phyloP scores from a whole-genome alignment of 1,140 invertebrate genomes.

The Stegodyphus dumicola region DNA sequence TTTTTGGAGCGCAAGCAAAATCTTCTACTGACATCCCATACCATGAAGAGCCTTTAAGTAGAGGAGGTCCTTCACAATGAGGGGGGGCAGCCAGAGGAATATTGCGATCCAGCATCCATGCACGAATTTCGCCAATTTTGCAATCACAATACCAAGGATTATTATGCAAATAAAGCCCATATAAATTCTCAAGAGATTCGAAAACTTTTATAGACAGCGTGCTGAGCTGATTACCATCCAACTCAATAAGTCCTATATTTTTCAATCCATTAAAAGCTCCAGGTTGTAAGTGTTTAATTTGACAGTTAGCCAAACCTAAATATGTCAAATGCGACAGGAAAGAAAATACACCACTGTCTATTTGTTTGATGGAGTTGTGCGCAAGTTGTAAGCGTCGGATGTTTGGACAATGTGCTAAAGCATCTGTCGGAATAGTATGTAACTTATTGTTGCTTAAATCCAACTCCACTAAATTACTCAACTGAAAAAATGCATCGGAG shows the following conservation, averaged over 20 bases:
- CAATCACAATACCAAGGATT: constrained; percentile 89
- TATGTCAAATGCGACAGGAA: constrained; percentile 74
- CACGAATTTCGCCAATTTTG: constrained; percentile 76
- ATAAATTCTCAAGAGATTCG: constrained; percentile 76
- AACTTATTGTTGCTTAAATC: constrained; percentile 81
- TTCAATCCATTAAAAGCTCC: constrained; percentile 80
- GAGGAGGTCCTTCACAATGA: constrained; percentile 74
- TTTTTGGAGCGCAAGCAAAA: constrained; percentile 79
- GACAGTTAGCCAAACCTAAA: constrained; percentile 77
- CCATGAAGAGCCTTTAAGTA: constrained; percentile 77
- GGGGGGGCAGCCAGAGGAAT: constrained; percentile 79
- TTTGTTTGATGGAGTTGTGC: constrained; percentile 78
- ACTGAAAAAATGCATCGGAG: constrained; percentile 68
- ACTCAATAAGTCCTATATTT: constrained; percentile 79
- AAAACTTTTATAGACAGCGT: constrained; percentile 69
- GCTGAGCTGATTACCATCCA: constrained; percentile 79
- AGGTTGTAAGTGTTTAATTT: constrained; percentile 78
- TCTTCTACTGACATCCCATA: constrained; percentile 81
- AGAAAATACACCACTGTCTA: constrained; percentile 78
- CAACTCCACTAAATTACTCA: constrained; percentile 75
- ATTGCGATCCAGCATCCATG: constrained; percentile 83
- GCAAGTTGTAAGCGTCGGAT: constrained; percentile 79
- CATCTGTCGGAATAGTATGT: constrained; percentile 77
- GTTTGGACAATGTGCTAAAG: constrained; percentile 77
- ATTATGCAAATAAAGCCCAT: constrained; percentile 78